These are phyloP conservation scores for Arremon aurantiirostris DNA, from an alignment of 2,797 vertebrate species.

Conservation along the genomic window DNA sequence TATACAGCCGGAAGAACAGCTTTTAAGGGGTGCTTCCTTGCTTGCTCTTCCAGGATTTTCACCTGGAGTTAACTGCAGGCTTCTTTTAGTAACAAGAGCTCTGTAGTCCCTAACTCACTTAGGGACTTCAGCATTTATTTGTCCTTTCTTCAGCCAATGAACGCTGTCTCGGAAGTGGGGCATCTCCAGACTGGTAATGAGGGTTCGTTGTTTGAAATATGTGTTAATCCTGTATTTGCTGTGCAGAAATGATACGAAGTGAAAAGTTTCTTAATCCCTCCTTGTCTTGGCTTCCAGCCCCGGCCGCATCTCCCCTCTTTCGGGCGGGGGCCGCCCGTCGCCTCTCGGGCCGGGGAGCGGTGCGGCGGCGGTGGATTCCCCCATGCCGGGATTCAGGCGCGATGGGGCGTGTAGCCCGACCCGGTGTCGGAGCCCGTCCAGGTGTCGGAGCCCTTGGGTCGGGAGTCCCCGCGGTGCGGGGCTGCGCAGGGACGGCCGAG, in stretches of 20 bases:
- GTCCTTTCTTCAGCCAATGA: neutral
- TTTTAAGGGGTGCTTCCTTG: neutral
- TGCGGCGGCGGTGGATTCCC: no score
- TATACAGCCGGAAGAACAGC: neutral
- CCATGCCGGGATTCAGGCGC: no score
- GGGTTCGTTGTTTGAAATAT: neutral
- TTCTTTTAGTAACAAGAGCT: neutral
- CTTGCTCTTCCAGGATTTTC: neutral
- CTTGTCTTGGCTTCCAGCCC: neutral
- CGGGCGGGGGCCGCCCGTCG: neutral
- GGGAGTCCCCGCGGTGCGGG: neutral
- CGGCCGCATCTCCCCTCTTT: neutral
- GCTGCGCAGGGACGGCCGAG: neutral
- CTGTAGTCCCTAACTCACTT: neutral
- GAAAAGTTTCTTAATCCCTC: neutral
- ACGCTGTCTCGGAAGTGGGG: neutral
- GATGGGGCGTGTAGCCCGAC: neutral
- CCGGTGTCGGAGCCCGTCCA: accelerated
- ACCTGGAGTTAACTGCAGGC: neutral
- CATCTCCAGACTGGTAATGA: neutral
- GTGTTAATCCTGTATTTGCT: neutral
- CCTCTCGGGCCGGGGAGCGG: neutral
- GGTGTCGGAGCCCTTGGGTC: neutral
- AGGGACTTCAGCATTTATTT: neutral
- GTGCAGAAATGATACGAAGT: no score